Evolutionary conservation across 2,888 invertebrate species (phyloP).

Genomic region (Myopa testacea): DNA sequence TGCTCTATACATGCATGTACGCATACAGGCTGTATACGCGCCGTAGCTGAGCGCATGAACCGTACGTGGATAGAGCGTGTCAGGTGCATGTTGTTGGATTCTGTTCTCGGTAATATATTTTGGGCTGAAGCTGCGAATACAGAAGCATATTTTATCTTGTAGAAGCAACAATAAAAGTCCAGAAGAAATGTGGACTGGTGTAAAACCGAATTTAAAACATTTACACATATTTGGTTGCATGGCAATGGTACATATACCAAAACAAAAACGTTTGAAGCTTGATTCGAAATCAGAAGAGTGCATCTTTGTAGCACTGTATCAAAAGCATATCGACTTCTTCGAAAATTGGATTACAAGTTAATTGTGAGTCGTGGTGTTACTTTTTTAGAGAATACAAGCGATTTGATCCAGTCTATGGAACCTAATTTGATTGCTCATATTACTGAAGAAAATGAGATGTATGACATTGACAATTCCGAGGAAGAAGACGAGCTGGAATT

Average conservation of each 20-base stretch:
- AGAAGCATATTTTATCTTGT: slow-evolving; percentile 45
- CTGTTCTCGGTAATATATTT: slow-evolving; percentile 43
- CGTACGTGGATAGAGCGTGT: slow-evolving; percentile 48
- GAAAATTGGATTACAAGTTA: slow-evolving; percentile 40
- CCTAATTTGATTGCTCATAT: neutral
- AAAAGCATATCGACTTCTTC: slow-evolving; percentile 43
- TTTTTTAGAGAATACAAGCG: slow-evolving; percentile 41
- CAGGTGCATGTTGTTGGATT: slow-evolving; percentile 49
- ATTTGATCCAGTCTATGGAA: neutral
- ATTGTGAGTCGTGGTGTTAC: slow-evolving; percentile 42
- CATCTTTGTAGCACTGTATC: slow-evolving; percentile 41
- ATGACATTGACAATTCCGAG: neutral
- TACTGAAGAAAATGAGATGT: neutral
- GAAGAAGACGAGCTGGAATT: neutral
- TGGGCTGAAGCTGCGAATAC: slow-evolving; percentile 46
- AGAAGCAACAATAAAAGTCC: slow-evolving; percentile 42
- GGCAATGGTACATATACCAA: slow-evolving; percentile 45
- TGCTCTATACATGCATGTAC: too few relatives aligned
- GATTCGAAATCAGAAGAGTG: slow-evolving; percentile 46
- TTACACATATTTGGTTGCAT: slow-evolving; percentile 47
- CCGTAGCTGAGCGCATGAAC: slow-evolving; percentile 47
- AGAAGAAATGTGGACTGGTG: slow-evolving; percentile 45
- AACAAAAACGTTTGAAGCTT: slow-evolving; percentile 44
- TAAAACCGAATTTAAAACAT: slow-evolving; percentile 42
- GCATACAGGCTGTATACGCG: neutral